phyloP scores from a whole-genome alignment of 2,797 vertebrate genomes.

The Somateria mollissima region DNA sequence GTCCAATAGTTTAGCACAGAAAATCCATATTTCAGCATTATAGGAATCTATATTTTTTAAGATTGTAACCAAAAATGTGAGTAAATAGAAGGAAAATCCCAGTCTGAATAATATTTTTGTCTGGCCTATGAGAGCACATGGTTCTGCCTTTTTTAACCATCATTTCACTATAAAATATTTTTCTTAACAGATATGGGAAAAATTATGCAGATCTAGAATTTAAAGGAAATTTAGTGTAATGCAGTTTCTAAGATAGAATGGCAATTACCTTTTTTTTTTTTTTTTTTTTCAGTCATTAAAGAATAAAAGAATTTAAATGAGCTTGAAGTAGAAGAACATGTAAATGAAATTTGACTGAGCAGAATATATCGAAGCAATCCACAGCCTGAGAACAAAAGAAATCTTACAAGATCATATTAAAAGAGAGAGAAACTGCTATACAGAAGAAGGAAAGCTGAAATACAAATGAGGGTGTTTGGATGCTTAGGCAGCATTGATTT shows the following conservation, averaged over 20 bases:
- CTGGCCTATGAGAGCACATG: background rate
- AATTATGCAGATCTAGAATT: background rate
- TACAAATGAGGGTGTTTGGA: background rate
- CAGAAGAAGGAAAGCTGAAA: background rate
- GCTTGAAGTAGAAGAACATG: background rate
- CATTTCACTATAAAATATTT: background rate
- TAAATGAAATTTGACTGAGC: background rate
- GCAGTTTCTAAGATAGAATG: background rate
- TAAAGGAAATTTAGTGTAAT: background rate
- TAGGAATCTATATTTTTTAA: background rate
- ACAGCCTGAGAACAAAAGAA: background rate
- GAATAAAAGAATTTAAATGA: background rate
- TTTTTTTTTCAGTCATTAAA: background rate
- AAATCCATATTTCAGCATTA: no score
- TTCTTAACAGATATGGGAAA: background rate
- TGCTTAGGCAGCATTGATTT: background rate
- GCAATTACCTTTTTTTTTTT: background rate
- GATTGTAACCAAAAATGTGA: background rate
- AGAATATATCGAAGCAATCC: background rate
- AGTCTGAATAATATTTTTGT: background rate
- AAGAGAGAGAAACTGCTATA: background rate
- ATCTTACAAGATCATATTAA: background rate
- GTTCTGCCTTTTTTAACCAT: background rate
- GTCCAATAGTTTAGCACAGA: background rate
- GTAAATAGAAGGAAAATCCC: background rate